A percentile compares a stretch with the other conserved stretches of the same genome.
Conservation (phyloP, 1,140 invertebrate genomes). For the Drosophila biarmipes region DNA sequence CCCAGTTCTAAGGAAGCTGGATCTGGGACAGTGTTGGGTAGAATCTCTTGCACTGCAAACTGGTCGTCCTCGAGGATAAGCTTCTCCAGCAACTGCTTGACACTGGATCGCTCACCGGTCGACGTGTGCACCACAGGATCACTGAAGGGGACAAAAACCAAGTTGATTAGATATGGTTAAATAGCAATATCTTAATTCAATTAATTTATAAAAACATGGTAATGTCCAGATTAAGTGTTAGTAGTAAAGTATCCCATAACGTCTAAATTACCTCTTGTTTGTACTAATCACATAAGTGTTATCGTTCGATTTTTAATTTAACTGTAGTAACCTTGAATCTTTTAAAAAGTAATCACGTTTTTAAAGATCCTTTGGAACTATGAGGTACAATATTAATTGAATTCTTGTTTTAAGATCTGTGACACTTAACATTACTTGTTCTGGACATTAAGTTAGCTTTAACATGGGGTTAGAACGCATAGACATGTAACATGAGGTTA, state of each 20-base stretch:
- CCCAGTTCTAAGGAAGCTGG: conserved; percentile 93
- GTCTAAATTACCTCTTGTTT: too few relatives aligned
- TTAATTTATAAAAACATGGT: not conserved
- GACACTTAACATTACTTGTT: not conserved
- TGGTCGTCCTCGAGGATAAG: conserved; percentile 96
- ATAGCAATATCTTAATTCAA: not conserved
- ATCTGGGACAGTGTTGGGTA: conserved; percentile 97
- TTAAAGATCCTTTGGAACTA: too few relatives aligned
- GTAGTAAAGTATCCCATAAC: not conserved
- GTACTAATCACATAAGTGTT: too few relatives aligned
- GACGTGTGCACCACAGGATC: conserved; percentile 95
- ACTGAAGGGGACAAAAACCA: conserved; percentile 85
- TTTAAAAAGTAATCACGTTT: too few relatives aligned
- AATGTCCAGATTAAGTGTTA: conserved; percentile 4
- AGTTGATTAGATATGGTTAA: conserved; percentile 12
- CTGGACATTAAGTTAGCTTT: not conserved
- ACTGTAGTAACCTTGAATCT: too few relatives aligned
- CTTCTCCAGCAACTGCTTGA: conserved; percentile 92
- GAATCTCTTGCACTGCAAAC: conserved; percentile 95
- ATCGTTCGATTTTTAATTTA: too few relatives aligned
- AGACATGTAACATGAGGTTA: conserved; percentile 46
- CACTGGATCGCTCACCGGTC: conserved; percentile 93
- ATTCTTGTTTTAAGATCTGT: too few relatives aligned
- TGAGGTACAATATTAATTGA: too few relatives aligned
- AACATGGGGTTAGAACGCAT: conserved; percentile 47